These are phyloP conservation scores for Oryzias woworae DNA, from an alignment of 2,113 vertebrate genomes.

Conservation along the genomic window DNA sequence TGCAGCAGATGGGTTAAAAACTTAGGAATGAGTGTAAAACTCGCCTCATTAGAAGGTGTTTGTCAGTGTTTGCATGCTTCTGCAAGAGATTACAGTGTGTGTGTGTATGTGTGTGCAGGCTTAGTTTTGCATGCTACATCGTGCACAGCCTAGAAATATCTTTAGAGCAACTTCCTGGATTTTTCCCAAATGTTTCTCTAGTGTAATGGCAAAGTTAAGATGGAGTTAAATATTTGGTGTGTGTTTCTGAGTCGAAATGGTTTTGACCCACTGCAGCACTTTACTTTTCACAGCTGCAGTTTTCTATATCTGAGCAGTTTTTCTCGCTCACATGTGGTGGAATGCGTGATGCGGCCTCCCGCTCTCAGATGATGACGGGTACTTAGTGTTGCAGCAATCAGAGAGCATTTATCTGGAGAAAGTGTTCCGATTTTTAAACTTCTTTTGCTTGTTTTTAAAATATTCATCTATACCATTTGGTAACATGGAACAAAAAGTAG, in stretches of 20 bases:
- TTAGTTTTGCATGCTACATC: too few relatives aligned
- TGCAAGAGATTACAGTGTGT: background rate
- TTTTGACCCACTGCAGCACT: conserved; percentile 30
- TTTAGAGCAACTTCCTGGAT: background rate
- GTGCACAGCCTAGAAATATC: too few relatives aligned
- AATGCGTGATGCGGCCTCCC: conserved; percentile 25
- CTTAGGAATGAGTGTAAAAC: too few relatives aligned
- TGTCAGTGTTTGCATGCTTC: background rate
- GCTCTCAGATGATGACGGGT: background rate
- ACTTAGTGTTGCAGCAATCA: conserved; percentile 2
- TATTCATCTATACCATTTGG: too few relatives aligned
- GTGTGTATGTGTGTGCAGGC: too few relatives aligned
- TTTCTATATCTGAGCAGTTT: conserved; percentile 41
- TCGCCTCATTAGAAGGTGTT: too few relatives aligned
- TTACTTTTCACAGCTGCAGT: conserved; percentile 38
- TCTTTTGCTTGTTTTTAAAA: too few relatives aligned
- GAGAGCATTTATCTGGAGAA: background rate
- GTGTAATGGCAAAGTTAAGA: conserved; percentile 31
- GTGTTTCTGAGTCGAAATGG: conserved; percentile 16
- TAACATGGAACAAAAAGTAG: too few relatives aligned
- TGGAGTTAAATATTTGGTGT: conserved; percentile 21
- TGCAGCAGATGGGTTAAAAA: too few relatives aligned
- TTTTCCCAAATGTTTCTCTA: conserved; percentile 3
- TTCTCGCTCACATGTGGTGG: conserved; percentile 1
- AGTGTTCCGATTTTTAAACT: background rate